Conservation (phyloP, 1,140 invertebrate species). For the Diuraphis noxia region DNA sequence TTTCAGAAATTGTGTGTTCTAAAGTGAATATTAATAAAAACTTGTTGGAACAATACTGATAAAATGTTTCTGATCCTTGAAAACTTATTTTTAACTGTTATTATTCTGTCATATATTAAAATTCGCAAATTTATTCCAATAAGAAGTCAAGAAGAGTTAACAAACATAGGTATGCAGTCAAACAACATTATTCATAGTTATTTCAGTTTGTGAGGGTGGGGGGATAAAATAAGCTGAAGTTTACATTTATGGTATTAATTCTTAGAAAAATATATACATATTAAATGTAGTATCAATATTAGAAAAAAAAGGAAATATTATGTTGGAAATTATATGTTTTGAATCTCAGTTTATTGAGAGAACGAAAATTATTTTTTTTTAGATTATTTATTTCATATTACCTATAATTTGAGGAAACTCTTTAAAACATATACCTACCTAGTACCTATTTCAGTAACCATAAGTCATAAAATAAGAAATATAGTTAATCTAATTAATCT, state of each 20-base stretch:
- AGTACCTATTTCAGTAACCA: too few species aligned
- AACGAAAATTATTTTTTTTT: not conserved
- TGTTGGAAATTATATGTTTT: not conserved
- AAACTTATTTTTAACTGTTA: not conserved
- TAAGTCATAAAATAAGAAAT: too few species aligned
- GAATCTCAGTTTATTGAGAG: not conserved
- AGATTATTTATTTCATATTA: not conserved
- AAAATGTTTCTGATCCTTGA: not conserved
- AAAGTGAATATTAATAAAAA: not conserved
- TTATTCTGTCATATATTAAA: too few species aligned
- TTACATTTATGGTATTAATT: not conserved
- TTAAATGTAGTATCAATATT: not conserved
- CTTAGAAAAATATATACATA: not conserved
- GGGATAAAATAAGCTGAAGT: not conserved
- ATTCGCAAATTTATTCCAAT: too few species aligned
- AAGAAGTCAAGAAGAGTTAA: too few species aligned
- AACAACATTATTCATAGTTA: too few species aligned
- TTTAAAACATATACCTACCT: too few species aligned
- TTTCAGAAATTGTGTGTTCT: not conserved
- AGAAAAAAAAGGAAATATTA: not conserved
- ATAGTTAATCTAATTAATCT: too few species aligned
- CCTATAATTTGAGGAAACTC: too few species aligned
- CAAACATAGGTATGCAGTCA: too few species aligned
- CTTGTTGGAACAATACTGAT: not conserved
- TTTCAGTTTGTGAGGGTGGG: not conserved